Base-by-base conservation (phyloP, 2,113 vertebrate genomes). In the Butorides virescens region DNA sequence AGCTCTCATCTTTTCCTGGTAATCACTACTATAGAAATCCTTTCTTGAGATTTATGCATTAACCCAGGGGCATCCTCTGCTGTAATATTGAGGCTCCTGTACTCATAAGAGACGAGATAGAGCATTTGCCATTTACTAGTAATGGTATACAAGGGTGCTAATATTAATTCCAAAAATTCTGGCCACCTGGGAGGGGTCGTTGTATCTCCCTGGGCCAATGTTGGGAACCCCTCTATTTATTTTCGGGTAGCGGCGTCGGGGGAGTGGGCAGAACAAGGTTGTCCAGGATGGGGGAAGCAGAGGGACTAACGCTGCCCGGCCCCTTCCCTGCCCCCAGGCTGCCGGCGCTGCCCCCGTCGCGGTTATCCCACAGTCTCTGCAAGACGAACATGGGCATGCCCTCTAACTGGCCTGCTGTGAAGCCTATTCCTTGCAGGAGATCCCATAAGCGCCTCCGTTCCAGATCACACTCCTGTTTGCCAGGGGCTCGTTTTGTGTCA, bases 301-400 rank as follows among this genome's bases (percentile, higher is more conserved):
- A 52, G 23, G 81, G 27, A 52, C 29, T 73, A 59, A 30, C 2
- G 0, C 7, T 8, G 1, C 20, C 11, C 0, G 1, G 25, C 36
- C 22, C 56, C 9, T 72, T 27, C 32, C 10, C 44, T 49, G 39
- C 32, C 27, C 32, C 30, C 2, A 32, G 15, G 49, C 61, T 26
- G 50, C 81, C 42, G 39, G 32, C 46, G 62, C 39, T 22, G 6
- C 14, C 46, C 29, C 22, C 13, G 13, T 42, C 4, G 0, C 23
- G 34, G 3, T 72, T 47, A 7, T 46, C 62, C 73, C 68, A 89
- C 17, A 62, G 58, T 3, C 30, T 46, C 5, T 62, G 62, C 36
- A 75, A 32, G 50, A 15, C 4, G 0, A 47, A 30, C 29, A 21
- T 1, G 30, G 67, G 58, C 67, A 87, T 37, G 42, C 76, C 56